phyloP scores from a whole-genome alignment of 2,888 invertebrate species.

The Rhodophaea formosa region DNA sequence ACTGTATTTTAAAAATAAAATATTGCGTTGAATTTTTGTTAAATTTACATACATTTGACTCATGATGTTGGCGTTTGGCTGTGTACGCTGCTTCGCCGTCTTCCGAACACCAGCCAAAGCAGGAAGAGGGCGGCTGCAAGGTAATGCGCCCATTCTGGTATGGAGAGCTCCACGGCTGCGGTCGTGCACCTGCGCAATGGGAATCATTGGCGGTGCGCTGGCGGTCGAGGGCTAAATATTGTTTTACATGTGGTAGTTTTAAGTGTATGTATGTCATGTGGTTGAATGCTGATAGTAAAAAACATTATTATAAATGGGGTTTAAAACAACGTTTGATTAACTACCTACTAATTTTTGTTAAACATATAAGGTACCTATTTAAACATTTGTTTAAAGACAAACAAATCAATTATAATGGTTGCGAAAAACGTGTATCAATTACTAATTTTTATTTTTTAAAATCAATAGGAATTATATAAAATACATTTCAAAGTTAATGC shows the following conservation, averaged over 20 bases:
- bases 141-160: constrained; percentile 75
- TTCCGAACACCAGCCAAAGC: constrained; percentile 64
- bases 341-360: too few relatives aligned
- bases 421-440: too few relatives aligned
- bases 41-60: constrained; percentile 49
- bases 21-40: not conserved
- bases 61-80: constrained; percentile 49
- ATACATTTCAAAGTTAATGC: too few relatives aligned
- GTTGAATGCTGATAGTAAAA: not conserved
- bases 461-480: too few relatives aligned
- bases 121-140: constrained; percentile 66
- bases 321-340: too few relatives aligned
- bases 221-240: constrained; percentile 20
- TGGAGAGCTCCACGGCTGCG: constrained; percentile 69
- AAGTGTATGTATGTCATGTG: constrained; percentile 14
- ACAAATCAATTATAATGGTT: too few relatives aligned
- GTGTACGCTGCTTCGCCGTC: constrained; percentile 56
- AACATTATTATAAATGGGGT: not conserved
- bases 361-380: too few relatives aligned
- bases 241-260: constrained; percentile 51
- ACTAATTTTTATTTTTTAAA: too few relatives aligned
- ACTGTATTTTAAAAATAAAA: not conserved
- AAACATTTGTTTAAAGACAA: too few relatives aligned
- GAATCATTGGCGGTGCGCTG: constrained; percentile 36
- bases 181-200: constrained; percentile 68